Evolutionary conservation across 2,888 invertebrate species (phyloP), one percentile per base, ranked within the genome.

Genomic region (Pimpla rufipes): DNA sequence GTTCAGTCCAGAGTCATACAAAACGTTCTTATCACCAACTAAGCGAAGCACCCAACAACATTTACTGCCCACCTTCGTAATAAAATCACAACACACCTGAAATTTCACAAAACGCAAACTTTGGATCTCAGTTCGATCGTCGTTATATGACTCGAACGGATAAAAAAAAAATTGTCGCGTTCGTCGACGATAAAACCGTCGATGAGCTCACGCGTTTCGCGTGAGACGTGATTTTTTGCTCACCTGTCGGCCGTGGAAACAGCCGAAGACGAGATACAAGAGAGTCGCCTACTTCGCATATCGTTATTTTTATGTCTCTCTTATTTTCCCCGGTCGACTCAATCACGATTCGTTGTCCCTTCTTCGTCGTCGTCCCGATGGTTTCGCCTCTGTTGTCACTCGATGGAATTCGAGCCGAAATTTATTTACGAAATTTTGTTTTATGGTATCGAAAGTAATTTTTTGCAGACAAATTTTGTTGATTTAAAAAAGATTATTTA

Each of bases 181-280:
- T 18, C 10, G 64, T 21, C 59, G 45, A 62, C n/a, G 11, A 74
- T 40, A 18, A 11, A 45, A 76, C 66, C 66, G 57, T 50, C 71
- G 76, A 76, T 81, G 71, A 76, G 40, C 71, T 81, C 81, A 71
- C 70, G n/a, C n/a, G 64, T 62, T 52, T 40, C n/a, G 16, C 13
- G 18, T 57, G 47, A 74, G 5, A 62, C 35, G 42, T 64, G 68
- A 47, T 75, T 76, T 71, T 70, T 71, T 76, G 35, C 35, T 74
- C 47, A 74, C 62, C 62, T 37, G 74, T 37, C 5, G 37, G 47
- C 62, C 47, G 21, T 62, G 74, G 45, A 47, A 18, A 21, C 62
- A 62, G 21, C 50, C 16, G 47, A 23, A 62, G 18, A 16, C 16
- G 37, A 37, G 37, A 62, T 3, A 66, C 18, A 66, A n/a, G 23